These are phyloP conservation scores for Ciconia stormi DNA, from an alignment of 2,113 vertebrate species.

Conservation along the genomic window DNA sequence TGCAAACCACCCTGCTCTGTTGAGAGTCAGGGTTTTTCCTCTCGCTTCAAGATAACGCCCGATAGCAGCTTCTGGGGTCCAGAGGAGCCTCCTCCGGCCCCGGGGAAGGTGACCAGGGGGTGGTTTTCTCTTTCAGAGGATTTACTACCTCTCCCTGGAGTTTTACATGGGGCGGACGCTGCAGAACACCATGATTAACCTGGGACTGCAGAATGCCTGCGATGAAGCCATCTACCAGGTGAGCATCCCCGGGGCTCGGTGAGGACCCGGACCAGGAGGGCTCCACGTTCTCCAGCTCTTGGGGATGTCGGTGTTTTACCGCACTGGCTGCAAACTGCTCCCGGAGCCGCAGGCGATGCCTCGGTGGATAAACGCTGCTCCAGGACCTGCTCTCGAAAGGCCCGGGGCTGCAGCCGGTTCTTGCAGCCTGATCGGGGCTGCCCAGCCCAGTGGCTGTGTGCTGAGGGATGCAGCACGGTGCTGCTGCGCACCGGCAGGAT, in stretches of 20 bases:
- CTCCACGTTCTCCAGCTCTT: fast-evolving
- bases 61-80: fast-evolving
- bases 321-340: not conserved
- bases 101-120: not conserved
- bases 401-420: not conserved
- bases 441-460: not conserved
- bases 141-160: constrained; percentile 96
- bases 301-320: fast-evolving
- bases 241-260: not conserved
- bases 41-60: fast-evolving
- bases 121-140: constrained; percentile 76
- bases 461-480: not conserved
- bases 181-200: constrained; percentile 97
- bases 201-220: constrained; percentile 94
- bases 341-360: fast-evolving
- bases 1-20: not conserved
- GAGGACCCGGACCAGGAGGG: fast-evolving
- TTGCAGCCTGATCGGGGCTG: not conserved
- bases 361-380: not conserved
- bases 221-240: constrained; percentile 97
- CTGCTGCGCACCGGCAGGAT: not conserved
- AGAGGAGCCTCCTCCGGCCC: not conserved
- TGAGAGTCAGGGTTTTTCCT: not conserved
- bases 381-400: not conserved
- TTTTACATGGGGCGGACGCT: constrained; percentile 96